phyloP scores from a whole-genome alignment of 1,140 invertebrate genomes.

The Ectropis grisescens region DNA sequence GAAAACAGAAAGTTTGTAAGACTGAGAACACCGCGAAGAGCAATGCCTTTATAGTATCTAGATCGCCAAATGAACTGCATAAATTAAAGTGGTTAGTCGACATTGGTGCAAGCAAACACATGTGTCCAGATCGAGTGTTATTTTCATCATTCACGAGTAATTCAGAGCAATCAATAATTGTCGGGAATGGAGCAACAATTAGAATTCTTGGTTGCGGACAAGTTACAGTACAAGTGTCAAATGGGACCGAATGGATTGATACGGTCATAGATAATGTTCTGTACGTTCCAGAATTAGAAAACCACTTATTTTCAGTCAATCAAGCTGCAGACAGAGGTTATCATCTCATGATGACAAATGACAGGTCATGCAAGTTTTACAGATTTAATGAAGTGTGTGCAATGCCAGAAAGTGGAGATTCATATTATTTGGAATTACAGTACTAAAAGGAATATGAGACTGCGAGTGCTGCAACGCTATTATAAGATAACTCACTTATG shows the following conservation, averaged over 20 bases:
- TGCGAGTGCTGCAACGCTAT: slow-evolving; percentile 5
- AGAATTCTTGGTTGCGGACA: too few species aligned
- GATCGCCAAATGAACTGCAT: too few species aligned
- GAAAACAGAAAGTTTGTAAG: too few species aligned
- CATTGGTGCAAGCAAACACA: slow-evolving; percentile 19
- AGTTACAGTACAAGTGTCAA: too few species aligned
- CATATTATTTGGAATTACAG: slow-evolving; percentile 17
- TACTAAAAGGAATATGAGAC: slow-evolving; percentile 5
- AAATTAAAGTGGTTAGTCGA: too few species aligned
- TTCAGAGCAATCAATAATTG: too few species aligned
- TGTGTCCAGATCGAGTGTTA: slow-evolving; percentile 13
- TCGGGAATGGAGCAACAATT: too few species aligned
- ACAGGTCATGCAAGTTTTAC: slow-evolving; percentile 18
- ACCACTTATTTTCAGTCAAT: slow-evolving; percentile 42
- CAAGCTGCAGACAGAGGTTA: slow-evolving; percentile 24
- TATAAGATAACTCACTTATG: slow-evolving; percentile 16
- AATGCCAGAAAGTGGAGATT: slow-evolving; percentile 19
- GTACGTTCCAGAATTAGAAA: slow-evolving; percentile 42
- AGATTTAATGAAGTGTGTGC: slow-evolving; percentile 19
- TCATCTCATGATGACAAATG: too few species aligned
- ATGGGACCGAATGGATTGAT: slow-evolving; percentile 22
- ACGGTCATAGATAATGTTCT: too few species aligned
- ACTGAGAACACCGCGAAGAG: slow-evolving; percentile 6
- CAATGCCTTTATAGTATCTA: slow-evolving; percentile 19
- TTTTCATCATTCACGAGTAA: too few species aligned